phyloP scores from a whole-genome alignment of 1,140 invertebrate genomes.

The Drosophila sulfurigaster region DNA sequence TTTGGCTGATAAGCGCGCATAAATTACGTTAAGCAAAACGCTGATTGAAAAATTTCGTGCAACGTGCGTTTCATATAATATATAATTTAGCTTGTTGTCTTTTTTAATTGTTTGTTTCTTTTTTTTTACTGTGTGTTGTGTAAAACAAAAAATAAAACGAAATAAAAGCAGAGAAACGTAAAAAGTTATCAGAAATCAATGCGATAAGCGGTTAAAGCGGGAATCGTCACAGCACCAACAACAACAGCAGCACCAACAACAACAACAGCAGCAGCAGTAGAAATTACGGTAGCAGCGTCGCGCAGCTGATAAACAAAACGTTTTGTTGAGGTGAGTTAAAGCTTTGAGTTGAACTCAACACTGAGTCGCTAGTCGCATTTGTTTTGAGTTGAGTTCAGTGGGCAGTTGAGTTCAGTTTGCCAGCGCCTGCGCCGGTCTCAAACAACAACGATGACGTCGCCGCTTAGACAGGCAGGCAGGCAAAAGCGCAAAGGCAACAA shows the following conservation, averaged over 20 bases:
- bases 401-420: conserved; percentile 29
- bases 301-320: conserved; percentile 47
- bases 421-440: conserved; percentile 32
- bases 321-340: conserved; percentile 40
- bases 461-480: conserved; percentile 23
- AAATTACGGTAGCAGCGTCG: conserved; percentile 35
- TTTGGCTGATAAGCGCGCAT: conserved; percentile 61
- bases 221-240: conserved; percentile 20
- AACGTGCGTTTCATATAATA: conserved; percentile 16
- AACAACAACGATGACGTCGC: conserved; percentile 34
- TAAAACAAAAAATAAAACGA: conserved; percentile 28
- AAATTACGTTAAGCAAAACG: conserved; percentile 55
- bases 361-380: conserved; percentile 5
- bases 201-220: conserved; percentile 49
- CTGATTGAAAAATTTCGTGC: conserved; percentile 53
- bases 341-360: conserved; percentile 43
- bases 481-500: conserved; percentile 36
- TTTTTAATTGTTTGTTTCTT: conserved; percentile 17
- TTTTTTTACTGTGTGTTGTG: conserved; percentile 50
- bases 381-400: conserved; percentile 29
- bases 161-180: conserved; percentile 31
- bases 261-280: conserved; percentile 15
- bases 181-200: conserved; percentile 60
- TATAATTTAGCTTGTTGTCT: conserved; percentile 27
- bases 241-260: background rate